Conservation (phyloP, 2,888 invertebrate genomes). For the Rotaria magnacalcarata region DNA sequence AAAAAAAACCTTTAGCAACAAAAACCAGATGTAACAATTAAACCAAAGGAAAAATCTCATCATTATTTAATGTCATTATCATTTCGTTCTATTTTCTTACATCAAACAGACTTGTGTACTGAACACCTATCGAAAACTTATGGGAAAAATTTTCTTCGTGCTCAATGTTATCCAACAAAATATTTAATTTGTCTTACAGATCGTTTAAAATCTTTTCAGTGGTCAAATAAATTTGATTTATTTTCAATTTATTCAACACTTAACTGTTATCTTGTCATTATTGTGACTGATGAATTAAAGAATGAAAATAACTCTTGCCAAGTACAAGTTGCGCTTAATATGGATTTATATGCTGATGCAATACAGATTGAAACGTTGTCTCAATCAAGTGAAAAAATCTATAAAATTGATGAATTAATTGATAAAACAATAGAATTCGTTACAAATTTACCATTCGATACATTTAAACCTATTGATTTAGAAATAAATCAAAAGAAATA, state of each 20-base stretch:
- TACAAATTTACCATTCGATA: not conserved
- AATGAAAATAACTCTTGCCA: not conserved
- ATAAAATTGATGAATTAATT: not conserved
- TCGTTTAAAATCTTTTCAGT: not conserved
- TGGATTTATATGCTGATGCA: not conserved
- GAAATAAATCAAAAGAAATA: not conserved
- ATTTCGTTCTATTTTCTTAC: not conserved
- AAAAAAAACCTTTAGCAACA: not conserved
- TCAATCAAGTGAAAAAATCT: not conserved
- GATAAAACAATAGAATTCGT: not conserved
- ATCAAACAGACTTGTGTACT: not conserved
- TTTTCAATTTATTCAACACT: not conserved
- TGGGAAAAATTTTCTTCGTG: not conserved
- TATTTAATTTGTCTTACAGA: conserved; percentile 2
- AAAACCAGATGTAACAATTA: not conserved
- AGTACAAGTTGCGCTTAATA: not conserved
- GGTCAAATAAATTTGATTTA: not conserved
- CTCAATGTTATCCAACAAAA: conserved; percentile 28
- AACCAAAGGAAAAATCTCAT: not conserved
- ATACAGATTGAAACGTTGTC: not conserved
- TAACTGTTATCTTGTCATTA: not conserved
- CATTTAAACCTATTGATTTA: not conserved
- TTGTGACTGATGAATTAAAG: not conserved
- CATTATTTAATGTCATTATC: not conserved
- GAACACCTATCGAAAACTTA: conserved; percentile 5